phyloP scores from a whole-genome alignment of 1,140 invertebrate genomes.

The Odontomachus brunneus region DNA sequence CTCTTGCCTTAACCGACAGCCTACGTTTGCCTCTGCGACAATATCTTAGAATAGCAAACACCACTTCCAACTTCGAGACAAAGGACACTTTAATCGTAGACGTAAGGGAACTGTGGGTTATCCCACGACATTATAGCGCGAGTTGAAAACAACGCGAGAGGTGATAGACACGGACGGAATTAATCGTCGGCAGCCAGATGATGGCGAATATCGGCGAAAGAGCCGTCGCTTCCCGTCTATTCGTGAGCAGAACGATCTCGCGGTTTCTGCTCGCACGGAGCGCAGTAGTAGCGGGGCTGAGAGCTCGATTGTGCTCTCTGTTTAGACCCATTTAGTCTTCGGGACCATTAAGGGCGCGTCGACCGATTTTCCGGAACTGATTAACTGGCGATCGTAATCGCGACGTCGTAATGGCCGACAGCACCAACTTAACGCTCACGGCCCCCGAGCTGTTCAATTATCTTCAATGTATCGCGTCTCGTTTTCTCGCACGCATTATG shows the following conservation, averaged over 20 bases:
- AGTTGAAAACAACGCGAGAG: background rate
- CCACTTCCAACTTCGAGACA: background rate
- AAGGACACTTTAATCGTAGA: background rate
- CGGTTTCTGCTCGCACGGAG: conserved; percentile 20
- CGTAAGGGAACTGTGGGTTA: background rate
- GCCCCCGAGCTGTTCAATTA: background rate
- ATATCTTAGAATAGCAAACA: background rate
- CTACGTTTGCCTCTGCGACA: background rate
- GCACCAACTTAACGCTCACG: background rate
- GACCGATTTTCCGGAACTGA: conserved; percentile 65
- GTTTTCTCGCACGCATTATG: background rate
- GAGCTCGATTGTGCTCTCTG: conserved; percentile 63
- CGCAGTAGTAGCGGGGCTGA: conserved; percentile 7
- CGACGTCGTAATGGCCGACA: conserved; percentile 7
- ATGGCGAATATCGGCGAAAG: background rate
- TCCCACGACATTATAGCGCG: background rate
- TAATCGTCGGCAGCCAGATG: conserved; percentile 3
- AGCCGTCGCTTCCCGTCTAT: background rate
- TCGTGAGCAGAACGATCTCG: conserved; percentile 23
- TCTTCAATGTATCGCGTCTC: background rate
- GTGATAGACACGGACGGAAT: conserved; percentile 4
- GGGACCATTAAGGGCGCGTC: conserved; percentile 61
- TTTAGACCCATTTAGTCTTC: conserved; percentile 71
- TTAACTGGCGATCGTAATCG: conserved; percentile 66
- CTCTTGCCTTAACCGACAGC: background rate